Conservation (phyloP, 2,888 invertebrate species). For the Antitype chi region DNA sequence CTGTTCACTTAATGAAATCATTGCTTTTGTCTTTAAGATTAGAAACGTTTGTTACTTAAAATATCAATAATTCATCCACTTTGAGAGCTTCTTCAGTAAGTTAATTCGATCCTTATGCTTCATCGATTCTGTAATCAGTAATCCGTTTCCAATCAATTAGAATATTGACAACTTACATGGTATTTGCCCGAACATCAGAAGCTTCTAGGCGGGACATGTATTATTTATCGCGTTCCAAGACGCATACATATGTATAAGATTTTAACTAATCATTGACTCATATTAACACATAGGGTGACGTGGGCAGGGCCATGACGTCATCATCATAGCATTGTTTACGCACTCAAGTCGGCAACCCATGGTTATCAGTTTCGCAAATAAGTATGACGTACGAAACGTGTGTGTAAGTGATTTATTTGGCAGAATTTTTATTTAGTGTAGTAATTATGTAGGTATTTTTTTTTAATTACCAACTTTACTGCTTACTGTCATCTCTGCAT, state of each 20-base stretch:
- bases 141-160: constrained; percentile 29
- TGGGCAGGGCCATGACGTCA: constrained; percentile 57
- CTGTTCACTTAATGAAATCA: constrained; percentile 1
- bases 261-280: constrained; percentile 49
- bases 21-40: not conserved
- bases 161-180: constrained; percentile 25
- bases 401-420: constrained; percentile 20
- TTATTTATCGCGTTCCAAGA: constrained; percentile 36
- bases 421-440: not conserved
- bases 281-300: constrained; percentile 52
- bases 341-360: constrained; percentile 23
- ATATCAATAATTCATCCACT: constrained; percentile 16
- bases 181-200: constrained; percentile 21
- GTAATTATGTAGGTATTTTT: not conserved
- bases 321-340: constrained; percentile 37
- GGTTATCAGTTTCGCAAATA: constrained; percentile 62
- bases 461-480: not conserved
- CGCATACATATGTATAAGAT: constrained; percentile 38
- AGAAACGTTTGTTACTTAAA: not conserved
- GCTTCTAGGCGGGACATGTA: constrained; percentile 36
- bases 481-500: not conserved
- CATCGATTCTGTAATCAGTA: constrained; percentile 31
- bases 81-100: constrained; percentile 10
- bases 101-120: constrained; percentile 27
- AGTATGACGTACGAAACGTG: constrained; percentile 55